Percentiles rank a stretch among this genome's conserved stretches.
Conservation (phyloP, 2,113 vertebrate species). For the Colius striatus region DNA sequence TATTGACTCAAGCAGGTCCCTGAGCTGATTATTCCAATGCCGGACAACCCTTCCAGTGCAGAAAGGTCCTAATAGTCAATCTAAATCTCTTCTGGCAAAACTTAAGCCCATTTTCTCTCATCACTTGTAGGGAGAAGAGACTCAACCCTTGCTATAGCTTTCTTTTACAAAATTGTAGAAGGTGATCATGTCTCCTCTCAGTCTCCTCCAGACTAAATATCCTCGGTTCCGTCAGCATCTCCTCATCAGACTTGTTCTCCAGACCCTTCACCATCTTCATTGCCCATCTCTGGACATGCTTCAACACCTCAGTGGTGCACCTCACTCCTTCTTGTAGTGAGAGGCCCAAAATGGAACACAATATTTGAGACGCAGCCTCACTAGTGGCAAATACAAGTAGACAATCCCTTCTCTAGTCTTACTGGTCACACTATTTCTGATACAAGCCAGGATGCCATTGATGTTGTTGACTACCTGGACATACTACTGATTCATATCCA, state of each 20-base stretch:
- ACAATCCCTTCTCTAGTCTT: not conserved
- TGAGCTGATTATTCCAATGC: not conserved
- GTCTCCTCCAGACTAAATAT: not conserved
- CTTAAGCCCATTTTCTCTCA: not conserved
- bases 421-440: not conserved
- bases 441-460: not conserved
- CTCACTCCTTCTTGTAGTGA: not conserved
- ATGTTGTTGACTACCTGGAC: too few species aligned
- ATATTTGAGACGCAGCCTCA: not conserved
- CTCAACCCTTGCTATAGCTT: not conserved
- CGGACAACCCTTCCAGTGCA: not conserved
- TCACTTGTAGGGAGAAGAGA: not conserved
- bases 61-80: not conserved
- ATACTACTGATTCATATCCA: too few species aligned
- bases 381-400: not conserved
- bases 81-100: not conserved
- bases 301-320: not conserved
- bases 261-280: not conserved
- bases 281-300: not conserved
- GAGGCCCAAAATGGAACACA: not conserved
- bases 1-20: not conserved
- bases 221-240: not conserved
- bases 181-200: not conserved
- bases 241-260: not conserved
- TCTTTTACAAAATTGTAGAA: not conserved